These are phyloP conservation scores for Hyposmocoma kahamanoa DNA, from an alignment of 1,140 invertebrate species.

Conservation along the genomic window DNA sequence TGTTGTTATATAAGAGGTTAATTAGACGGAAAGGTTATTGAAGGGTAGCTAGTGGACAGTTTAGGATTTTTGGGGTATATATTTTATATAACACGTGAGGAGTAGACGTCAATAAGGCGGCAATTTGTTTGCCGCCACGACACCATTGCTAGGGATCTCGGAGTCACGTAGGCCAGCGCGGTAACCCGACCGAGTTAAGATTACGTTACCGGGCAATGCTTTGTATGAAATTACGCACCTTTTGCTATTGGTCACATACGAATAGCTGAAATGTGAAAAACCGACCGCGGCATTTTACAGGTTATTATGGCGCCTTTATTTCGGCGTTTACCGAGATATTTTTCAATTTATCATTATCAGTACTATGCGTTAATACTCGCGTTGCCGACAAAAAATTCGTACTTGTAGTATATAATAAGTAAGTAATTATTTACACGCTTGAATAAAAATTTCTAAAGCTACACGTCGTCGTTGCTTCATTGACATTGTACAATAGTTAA, in stretches of 20 bases:
- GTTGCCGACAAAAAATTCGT: too few species aligned
- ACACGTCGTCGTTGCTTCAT: too few species aligned
- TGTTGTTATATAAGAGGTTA: conserved; percentile 25
- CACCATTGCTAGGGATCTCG: conserved; percentile 55
- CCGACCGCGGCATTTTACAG: conserved; percentile 5
- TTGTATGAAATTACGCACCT: conserved; percentile 2
- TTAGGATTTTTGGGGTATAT: conserved; percentile 8
- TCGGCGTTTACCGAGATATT: too few species aligned
- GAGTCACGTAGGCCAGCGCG: conserved; percentile 63
- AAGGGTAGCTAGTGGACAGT: not conserved
- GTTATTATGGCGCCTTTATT: too few species aligned
- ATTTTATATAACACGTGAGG: conserved; percentile 20
- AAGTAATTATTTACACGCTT: too few species aligned
- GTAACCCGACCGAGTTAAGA: conserved; percentile 36
- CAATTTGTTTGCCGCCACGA: conserved; percentile 54
- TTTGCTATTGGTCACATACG: conserved; percentile 10
- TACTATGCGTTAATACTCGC: too few species aligned
- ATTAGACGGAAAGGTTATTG: not conserved
- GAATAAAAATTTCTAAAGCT: too few species aligned
- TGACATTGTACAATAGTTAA: too few species aligned
- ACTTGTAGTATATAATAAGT: too few species aligned
- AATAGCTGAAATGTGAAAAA: conserved; percentile 32
- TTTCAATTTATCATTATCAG: too few species aligned
- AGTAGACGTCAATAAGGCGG: conserved; percentile 45
- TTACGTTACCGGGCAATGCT: not conserved